Percentiles rank a stretch among this genome's conserved stretches.
phyloP scores from a whole-genome alignment of 2,888 invertebrate species.

The Seira sanloemensis region DNA sequence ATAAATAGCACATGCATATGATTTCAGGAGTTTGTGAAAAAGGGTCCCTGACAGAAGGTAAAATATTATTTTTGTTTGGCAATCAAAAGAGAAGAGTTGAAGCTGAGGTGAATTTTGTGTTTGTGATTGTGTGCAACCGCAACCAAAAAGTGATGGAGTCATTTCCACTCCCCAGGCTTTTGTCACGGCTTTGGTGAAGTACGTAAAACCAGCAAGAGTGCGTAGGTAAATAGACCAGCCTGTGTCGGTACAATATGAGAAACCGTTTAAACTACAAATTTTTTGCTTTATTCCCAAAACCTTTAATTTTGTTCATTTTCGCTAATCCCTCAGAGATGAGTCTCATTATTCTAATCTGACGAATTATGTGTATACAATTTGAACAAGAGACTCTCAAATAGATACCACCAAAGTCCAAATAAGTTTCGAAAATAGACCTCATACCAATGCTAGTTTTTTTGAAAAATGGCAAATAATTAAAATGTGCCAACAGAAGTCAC shows the following conservation, averaged over 20 bases:
- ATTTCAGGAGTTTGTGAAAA: background rate
- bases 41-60: background rate
- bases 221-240: no score
- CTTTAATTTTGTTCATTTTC: background rate
- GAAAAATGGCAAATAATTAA: no score
- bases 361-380: background rate
- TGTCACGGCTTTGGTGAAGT: slow-evolving; percentile 52
- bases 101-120: slow-evolving; percentile 37
- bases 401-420: no score
- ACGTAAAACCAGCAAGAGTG: background rate
- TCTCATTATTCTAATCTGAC: background rate
- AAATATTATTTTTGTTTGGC: background rate
- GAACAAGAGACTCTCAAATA: background rate
- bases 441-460: no score
- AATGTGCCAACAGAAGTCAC: no score
- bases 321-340: background rate
- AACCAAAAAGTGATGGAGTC: slow-evolving; percentile 49
- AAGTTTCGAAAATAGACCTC: no score
- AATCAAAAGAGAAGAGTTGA: slow-evolving; percentile 26
- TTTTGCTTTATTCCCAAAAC: no score
- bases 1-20: background rate
- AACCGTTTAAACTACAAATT: background rate
- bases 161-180: slow-evolving; percentile 45
- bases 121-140: slow-evolving; percentile 63
- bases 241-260: no score